phyloP scores from a whole-genome alignment of 2,113 vertebrate species.

The Puma concolor region DNA sequence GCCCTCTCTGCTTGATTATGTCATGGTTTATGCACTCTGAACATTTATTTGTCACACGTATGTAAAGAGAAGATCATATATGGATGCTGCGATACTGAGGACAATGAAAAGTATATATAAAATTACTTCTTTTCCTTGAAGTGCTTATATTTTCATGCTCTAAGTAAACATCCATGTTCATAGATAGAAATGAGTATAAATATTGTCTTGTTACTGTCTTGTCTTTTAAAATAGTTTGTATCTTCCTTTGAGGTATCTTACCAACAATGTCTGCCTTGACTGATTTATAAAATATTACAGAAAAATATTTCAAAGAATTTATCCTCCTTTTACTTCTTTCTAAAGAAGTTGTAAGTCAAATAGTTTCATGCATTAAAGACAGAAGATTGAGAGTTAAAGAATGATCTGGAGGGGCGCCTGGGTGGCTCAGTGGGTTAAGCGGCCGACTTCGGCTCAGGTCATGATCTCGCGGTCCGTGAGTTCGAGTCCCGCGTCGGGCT shows the following conservation, averaged over 20 bases:
- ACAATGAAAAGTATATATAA: background rate
- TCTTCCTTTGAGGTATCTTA: background rate
- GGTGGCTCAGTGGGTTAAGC: too few species aligned
- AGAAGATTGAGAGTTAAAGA: background rate
- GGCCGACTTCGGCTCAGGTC: too few species aligned
- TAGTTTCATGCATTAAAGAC: background rate
- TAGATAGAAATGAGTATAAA: background rate
- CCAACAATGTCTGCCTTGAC: background rate
- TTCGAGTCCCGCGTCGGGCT: too few species aligned
- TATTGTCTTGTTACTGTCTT: background rate
- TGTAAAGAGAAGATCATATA: slow-evolving; percentile 5
- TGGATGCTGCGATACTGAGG: background rate
- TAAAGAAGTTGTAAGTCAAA: slow-evolving; percentile 35
- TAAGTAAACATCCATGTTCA: background rate
- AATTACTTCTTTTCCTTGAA: background rate
- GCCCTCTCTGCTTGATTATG: background rate
- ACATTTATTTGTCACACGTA: background rate
- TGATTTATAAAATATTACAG: slow-evolving; percentile 6
- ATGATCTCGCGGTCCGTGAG: too few species aligned
- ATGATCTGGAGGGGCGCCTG: background rate
- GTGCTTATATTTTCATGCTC: slow-evolving; percentile 14
- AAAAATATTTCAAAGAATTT: background rate
- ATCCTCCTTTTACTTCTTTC: background rate
- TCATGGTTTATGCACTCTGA: background rate
- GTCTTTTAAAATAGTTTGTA: background rate